Base-by-base conservation (phyloP, 2,113 vertebrate genomes). In the Phocoena sinus region DNA sequence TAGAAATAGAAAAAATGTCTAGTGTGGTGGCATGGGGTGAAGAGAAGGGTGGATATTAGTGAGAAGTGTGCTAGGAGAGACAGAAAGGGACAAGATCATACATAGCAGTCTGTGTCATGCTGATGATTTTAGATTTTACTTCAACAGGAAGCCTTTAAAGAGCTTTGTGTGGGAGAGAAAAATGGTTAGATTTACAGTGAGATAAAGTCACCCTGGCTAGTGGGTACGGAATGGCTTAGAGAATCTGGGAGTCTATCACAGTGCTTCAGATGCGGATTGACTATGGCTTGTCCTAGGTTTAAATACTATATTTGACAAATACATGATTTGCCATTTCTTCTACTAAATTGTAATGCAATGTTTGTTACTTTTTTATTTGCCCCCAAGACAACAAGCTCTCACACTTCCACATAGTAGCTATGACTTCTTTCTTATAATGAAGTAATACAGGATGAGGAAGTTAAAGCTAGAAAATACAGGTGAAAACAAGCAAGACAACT, bases 401-500 rank as follows among this genome's bases (percentile, higher is more conserved):
- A 58, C 18, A 17, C 60, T 38, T 90, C 38, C 28, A 80, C 53
- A 65, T 7, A 85, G 44, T 85, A 88, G 71, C 41, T 91, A 28
- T 17, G 38, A 81, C 41, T 60, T 26, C 23, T 71, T 73, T 65
- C 6, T 76, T 67, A 20, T 62, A 82, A 56, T 20, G 13, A 56
- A 82, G 10, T 3, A 31, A 10, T 13, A 10, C 4, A 28, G 47
- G 4, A 38, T 13, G 28, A 28, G 26, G 60, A 71, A 68, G 47
- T 2, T 80, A 58, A 93, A 96, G 67, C 70, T 67, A 20, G n/a
- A 91, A 93, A 89, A 63, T 67, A 26, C 71, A 97, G 95, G 93
- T 96, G 84, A 67, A 85, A 95, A 82, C 17, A 38, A 73, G 20
- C 53, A 71, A 79, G 73, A n/a, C 68, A 95, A 89, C 94, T 97